These are phyloP conservation scores for Thripadectes ignobilis DNA, from an alignment of 2,797 vertebrate species.

Conservation along the genomic window DNA sequence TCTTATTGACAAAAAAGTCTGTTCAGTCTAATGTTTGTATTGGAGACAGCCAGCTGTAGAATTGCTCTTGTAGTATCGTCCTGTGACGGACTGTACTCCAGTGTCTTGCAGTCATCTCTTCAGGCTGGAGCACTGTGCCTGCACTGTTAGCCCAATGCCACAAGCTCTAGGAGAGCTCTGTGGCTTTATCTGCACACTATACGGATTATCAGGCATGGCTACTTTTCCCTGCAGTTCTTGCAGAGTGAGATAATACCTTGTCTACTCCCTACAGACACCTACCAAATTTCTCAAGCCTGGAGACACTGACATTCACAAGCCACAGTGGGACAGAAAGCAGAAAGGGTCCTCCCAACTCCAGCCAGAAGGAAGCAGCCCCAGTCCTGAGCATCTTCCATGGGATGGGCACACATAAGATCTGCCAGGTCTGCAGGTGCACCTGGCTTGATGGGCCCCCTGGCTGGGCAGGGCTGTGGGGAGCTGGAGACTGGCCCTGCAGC, in stretches of 20 bases:
- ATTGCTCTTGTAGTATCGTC: neutral
- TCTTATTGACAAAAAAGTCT: neutral
- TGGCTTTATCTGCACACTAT: neutral
- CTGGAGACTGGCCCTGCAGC: fast-evolving
- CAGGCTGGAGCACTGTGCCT: neutral
- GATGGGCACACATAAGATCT: neutral
- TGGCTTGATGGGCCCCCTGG: fast-evolving
- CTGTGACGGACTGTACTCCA: neutral
- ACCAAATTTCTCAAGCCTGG: neutral
- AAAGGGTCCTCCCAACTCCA: neutral
- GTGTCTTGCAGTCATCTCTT: neutral
- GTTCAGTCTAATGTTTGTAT: neutral
- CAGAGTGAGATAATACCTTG: neutral
- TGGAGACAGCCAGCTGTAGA: neutral
- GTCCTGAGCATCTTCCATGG: fast-evolving
- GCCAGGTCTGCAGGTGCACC: neutral
- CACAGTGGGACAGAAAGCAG: neutral
- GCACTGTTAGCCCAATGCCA: neutral
- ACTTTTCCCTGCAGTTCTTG: neutral
- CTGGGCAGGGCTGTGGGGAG: neutral
- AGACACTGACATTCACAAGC: neutral
- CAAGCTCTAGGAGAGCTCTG: neutral
- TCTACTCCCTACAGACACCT: neutral
- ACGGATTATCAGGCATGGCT: neutral
- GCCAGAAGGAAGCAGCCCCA: neutral